Conservation (phyloP, 2,888 invertebrate genomes). For the Synanthedon andrenaeformis region DNA sequence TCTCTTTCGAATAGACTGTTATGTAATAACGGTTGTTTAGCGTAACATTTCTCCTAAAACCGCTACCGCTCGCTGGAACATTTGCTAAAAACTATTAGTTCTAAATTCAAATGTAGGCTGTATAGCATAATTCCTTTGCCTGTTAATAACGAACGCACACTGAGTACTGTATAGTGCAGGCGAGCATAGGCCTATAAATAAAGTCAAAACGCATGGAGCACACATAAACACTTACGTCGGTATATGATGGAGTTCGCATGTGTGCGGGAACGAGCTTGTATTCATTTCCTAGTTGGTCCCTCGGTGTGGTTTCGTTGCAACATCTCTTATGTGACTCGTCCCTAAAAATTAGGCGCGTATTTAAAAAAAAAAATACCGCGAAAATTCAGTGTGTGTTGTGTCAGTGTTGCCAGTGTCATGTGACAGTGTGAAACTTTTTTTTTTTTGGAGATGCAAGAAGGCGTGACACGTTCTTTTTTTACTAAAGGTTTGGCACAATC, state of each 20-base stretch:
- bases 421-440: constrained; percentile 11
- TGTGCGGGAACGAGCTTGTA: constrained; percentile 40
- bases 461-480: constrained; percentile 20
- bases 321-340: constrained; percentile 60
- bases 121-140: background rate
- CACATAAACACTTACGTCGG: constrained; percentile 25
- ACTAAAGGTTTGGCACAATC: constrained; percentile 11
- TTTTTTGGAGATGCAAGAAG: constrained; percentile 23
- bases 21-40: constrained; percentile 68
- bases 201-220: constrained; percentile 49
- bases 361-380: constrained; percentile 28
- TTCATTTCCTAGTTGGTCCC: constrained; percentile 67
- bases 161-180: constrained; percentile 10
- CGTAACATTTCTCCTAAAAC: constrained; percentile 59
- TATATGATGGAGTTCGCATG: constrained; percentile 14
- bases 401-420: constrained; percentile 15
- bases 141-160: constrained; percentile 9
- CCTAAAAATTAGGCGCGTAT: constrained; percentile 57
- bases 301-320: constrained; percentile 63
- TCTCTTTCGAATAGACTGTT: constrained; percentile 51
- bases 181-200: constrained; percentile 46
- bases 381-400: constrained; percentile 12
- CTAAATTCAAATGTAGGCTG: background rate
- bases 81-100: background rate
- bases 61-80: constrained; percentile 21